Conservation (phyloP, 2,888 invertebrate genomes). For the Schrankia costaestrigalis region DNA sequence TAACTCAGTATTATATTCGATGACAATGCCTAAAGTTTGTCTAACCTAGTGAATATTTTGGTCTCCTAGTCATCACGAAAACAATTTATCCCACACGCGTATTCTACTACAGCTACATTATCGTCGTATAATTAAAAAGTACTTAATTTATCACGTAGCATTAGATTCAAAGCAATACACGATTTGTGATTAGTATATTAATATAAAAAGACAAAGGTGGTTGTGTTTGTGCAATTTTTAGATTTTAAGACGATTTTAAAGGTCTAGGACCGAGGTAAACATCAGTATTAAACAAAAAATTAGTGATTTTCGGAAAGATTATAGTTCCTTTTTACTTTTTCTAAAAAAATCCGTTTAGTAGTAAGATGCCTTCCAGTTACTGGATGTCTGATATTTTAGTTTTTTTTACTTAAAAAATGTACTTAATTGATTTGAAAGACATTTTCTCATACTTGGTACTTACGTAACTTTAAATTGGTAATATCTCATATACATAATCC, state of each 20-base stretch:
- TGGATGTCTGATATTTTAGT: too few species aligned
- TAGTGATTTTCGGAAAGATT: slow-evolving; percentile 17
- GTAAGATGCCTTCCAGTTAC: background rate
- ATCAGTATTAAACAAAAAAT: slow-evolving; percentile 25
- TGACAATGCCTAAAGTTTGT: too few species aligned
- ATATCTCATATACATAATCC: too few species aligned
- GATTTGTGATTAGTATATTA: slow-evolving; percentile 70
- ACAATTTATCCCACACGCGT: too few species aligned
- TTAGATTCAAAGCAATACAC: slow-evolving; percentile 64
- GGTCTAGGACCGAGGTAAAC: slow-evolving; percentile 58
- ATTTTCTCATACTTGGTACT: too few species aligned
- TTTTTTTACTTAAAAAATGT: slow-evolving; percentile 13
- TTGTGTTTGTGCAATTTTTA: slow-evolving; percentile 79
- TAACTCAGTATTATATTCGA: too few species aligned
- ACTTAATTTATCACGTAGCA: slow-evolving; percentile 44
- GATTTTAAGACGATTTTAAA: slow-evolving; percentile 54
- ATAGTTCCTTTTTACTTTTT: slow-evolving; percentile 4
- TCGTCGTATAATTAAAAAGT: slow-evolving; percentile 32
- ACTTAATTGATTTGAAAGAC: slow-evolving; percentile 3
- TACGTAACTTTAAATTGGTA: too few species aligned
- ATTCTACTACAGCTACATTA: background rate
- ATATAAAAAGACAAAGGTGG: slow-evolving; percentile 75
- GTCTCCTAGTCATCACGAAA: too few species aligned
- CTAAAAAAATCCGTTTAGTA: background rate
- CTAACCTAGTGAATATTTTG: too few species aligned